Base-by-base conservation (phyloP, 2,113 vertebrate genomes). In the Syngnathus floridae region DNA sequence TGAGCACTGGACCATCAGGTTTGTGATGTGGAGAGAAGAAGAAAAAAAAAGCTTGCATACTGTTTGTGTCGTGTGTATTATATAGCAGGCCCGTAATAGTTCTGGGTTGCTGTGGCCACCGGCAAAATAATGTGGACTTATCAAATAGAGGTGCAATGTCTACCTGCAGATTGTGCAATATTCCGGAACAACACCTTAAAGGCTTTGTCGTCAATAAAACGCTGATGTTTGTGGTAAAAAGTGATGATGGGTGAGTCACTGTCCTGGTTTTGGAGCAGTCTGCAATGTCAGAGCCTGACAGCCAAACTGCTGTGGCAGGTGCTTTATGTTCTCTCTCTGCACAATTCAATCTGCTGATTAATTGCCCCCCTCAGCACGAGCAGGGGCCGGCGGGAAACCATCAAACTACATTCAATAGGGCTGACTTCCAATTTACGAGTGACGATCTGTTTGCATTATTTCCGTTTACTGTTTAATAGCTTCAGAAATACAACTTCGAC, bases 321-420 rank as follows among this genome's bases (percentile, higher is more conserved):
- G 72, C 76, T 88, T 87, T 86, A 79, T 83, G 83, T 70, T 86
- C 78, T 67, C 67, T 86, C 82, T 70, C 80, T 56, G 69, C 78
- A 86, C 80, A 84, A 78, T 84, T 84, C 84, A 79, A 71, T 78
- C 51, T 0, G 26, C 80, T 89, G 86, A 88, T 89, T 86, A 88
- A 90, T 84, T 67, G 74, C 72, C 60, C 73, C 66, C 59, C 61
- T 82, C 72, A 40, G 72, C 79, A 62, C 37, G 59, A 79, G 78
- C 59, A 64, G 67, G 74, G 69, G 62, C 62, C 68, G 65, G 64
- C 37, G 60, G 75, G 66, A 60, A 77, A 78, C 35, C 68, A 71
- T 82, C 73, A 65, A 67, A 72, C 65, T 60, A 65, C 70, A 72
- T 78, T 73, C 40, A 65, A 66, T 66, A 48, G 43, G 54, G 59